Evolutionary conservation across 2,888 invertebrate species (phyloP).

Genomic region (Graphium colonna): DNA sequence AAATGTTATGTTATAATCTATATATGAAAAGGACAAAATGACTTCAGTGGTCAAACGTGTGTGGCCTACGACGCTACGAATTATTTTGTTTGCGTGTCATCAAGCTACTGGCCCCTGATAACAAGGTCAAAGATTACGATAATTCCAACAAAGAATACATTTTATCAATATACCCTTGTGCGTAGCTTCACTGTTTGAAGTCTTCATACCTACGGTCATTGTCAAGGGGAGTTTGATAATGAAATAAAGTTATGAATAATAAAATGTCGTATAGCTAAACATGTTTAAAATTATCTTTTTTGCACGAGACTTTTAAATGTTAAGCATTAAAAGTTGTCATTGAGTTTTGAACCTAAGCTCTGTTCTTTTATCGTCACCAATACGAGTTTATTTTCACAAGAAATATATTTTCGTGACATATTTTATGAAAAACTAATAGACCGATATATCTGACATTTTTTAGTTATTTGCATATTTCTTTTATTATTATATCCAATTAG

Average conservation of each 20-base stretch:
- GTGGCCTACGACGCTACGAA: neutral
- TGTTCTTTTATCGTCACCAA: neutral
- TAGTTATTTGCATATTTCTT: too few species aligned
- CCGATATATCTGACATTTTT: too few species aligned
- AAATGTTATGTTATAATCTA: too few species aligned
- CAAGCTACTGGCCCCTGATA: slow-evolving; percentile 7
- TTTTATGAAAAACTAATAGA: too few species aligned
- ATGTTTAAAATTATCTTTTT: too few species aligned
- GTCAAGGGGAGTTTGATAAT: slow-evolving; percentile 29
- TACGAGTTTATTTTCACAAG: neutral
- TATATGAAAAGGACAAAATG: too few species aligned
- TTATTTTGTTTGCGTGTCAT: neutral
- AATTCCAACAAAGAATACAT: slow-evolving; percentile 17
- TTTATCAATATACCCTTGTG: slow-evolving; percentile 11
- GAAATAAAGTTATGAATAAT: neutral
- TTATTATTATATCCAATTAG: too few species aligned
- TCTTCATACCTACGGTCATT: slow-evolving; percentile 26
- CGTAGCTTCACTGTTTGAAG: slow-evolving; percentile 16
- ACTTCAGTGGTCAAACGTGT: neutral
- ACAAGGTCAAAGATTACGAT: slow-evolving; percentile 23
- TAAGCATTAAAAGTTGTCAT: neutral
- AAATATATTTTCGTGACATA: too few species aligned
- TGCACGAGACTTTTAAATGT: too few species aligned
- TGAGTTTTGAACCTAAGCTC: neutral
- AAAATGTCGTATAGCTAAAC: neutral